These are phyloP conservation scores for Drosophila anomelani DNA, from an alignment of 2,888 invertebrate species.

Conservation along the genomic window DNA sequence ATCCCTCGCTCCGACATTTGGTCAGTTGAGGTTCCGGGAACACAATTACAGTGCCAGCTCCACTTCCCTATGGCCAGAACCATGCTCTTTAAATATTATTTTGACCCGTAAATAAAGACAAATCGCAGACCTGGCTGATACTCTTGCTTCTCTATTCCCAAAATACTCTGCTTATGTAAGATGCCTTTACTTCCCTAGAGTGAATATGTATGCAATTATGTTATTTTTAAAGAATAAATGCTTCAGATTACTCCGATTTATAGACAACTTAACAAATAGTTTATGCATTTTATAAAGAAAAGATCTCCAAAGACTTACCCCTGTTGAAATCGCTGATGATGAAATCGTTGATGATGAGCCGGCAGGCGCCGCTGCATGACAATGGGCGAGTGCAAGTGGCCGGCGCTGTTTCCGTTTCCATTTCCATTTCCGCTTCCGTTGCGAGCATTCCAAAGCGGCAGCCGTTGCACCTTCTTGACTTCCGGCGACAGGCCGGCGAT, in stretches of 20 bases:
- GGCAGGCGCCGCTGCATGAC: conserved; percentile 11
- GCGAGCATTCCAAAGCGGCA: conserved; percentile 65
- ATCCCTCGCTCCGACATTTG: not conserved
- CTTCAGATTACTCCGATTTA: not conserved
- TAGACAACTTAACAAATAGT: not conserved
- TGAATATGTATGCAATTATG: not conserved
- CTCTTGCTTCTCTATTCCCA: not conserved
- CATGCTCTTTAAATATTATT: conserved; percentile 14
- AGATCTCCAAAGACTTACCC: conserved; percentile 23
- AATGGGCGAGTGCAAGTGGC: conserved; percentile 4
- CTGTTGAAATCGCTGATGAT: not conserved
- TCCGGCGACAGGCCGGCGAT: conserved; percentile 70
- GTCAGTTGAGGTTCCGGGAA: conserved; percentile 21
- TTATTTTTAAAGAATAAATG: not conserved
- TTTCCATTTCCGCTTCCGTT: conserved; percentile 23
- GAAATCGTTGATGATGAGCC: conserved; percentile 16
- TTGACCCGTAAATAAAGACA: conserved; percentile 7
- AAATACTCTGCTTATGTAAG: not conserved
- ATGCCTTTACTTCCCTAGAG: too few species aligned
- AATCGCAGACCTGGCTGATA: not conserved
- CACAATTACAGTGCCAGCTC: not conserved
- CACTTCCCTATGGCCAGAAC: conserved; percentile 23
- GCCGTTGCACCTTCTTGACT: conserved; percentile 64
- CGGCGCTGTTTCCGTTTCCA: conserved; percentile 6
- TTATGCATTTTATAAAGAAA: not conserved